Base-by-base conservation (phyloP, 1,140 invertebrate genomes). In the Prorops nasuta region DNA sequence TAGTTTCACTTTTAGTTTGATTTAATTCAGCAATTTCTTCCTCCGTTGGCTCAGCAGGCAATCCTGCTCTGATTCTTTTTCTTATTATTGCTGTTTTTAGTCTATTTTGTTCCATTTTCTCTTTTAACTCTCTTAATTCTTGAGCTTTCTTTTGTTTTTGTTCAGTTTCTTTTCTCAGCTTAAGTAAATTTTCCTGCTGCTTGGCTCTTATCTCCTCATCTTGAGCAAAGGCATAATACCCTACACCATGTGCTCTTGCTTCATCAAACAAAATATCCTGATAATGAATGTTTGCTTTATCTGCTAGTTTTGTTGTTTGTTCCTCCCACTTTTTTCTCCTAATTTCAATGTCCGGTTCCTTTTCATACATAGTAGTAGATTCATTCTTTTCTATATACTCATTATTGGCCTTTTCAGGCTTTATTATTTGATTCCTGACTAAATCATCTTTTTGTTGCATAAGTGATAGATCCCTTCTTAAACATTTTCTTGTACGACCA, bases 251-350 rank as follows among this genome's bases (percentile, higher is more conserved):
- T 1, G 84, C 80, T 51, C 93, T 80, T 0, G 92, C 89, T 83
- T 96, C 92, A 74, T 93, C 87, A 71, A 90, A 94, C 10, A 91
- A 79, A 31, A 96, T 79, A 77, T 95, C 91, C 72, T 94, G 86
- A 67, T 96, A 96, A 76, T 95, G 91, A 43, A 94, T 84, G 63
- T 91, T 82, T 54, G 35, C 81, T 76, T 80, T 90, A 71, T 60
- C 75, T 9, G 52, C 66, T 12, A 82, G 67, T 65, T 75, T 79
- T 21, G 70, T 67, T 44, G 83, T 83, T 63, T 89, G 84, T 40
- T 83, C 75, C 54, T 86, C 83, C 86, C 86, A 85, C 50, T 81
- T 81, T 40, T 67, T 63, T 20, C 75, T 80, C 79, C 79, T 77
- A 40, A 77, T 71, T 49, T 81, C 79, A 31, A 79, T 65, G 20